Evolutionary conservation across 2,113 vertebrate genomes (phyloP), one percentile per base, ranked within the genome.

Genomic region (Cairina moschata): DNA sequence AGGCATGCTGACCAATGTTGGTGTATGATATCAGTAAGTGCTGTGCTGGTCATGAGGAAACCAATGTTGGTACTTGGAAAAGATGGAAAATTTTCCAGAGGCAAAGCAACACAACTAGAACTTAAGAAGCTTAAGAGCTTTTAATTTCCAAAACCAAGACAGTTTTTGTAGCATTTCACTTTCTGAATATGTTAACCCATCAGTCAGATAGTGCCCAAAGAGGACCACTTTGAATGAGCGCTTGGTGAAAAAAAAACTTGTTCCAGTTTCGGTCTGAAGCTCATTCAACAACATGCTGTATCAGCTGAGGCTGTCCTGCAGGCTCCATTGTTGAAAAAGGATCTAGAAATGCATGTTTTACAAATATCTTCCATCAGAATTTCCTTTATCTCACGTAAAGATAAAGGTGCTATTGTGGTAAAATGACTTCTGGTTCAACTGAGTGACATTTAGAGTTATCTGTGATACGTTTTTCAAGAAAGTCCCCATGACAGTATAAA

Each of bases 271-370:
- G 38, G 31, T 40, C 69, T 63, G 69, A 78, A 56, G 52, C 52
- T 54, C 4, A 36, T 22, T 55, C 21, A 0, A 52, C 40, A 58
- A 18, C 0, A 1, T 8, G 13, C 54, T 83, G 5, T 3, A 62
- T 20, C 80, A 83, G 55, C 15, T 54, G 40, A 83, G 63, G 65
- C 26, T 25, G 66, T 55, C 38, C 77, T 78, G 36, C 68, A 86
- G 74, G 36, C 60, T 86, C 50, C 59, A 58, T 50, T 66, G 26
- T 17, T 46, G 38, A 87, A 48, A 76, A 67, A n/a, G 22, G 22
- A 34, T 92, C 75, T 20, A 40, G 20, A 84, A 86, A 87, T 0
- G 0, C 13, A 58, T 38, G 34, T 62, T 80, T 83, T 63, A n/a
- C 31, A 81, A 83, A 62, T 63, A 38, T 12, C 63, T 88, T 36